Base-by-base conservation (phyloP, 1,140 invertebrate species). In the Leptopilina clavipes region DNA sequence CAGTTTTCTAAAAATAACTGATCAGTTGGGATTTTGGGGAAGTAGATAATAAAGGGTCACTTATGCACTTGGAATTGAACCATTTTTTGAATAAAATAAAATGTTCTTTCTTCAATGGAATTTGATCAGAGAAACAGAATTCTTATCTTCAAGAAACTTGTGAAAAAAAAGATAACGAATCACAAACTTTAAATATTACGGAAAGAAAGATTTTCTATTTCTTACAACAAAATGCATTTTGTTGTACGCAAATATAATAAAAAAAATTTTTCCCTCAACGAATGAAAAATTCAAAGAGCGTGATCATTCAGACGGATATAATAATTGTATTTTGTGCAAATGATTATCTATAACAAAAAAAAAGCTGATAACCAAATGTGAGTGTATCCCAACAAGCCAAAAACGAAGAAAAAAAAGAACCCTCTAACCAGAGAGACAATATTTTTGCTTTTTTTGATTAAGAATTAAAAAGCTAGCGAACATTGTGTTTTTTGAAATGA, bases 311-410 rank as follows among this genome's bases (percentile, higher is more conserved):
- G n/a, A n/a, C n/a, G 25, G 5, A 31, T 31, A 31, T 5, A 31
- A 31, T 31, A 2, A 65, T 3, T 1, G 56, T 25, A 65, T 59
- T 12, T 59, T 65, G 59, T 65, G 22, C 59, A 31, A 65, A 65
- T 3, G 22, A 14, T 31, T 65, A 22, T 25, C 25, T 31, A 31
- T 31, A 40, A 40, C 9, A 40, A 40, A 65, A 65, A 3, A 14
- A 7, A 65, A 65, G 22, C 59, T 31, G 6, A n/a, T 31, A 65
- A 65, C 25, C 12, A 65, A n/a, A 65, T 81, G 75, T 79, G 22
- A 75, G 75, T 78, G 44, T 74, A 71, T 22, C 56, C 80, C 75
- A 74, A 77, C 25, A 79, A 81, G 76, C 77, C 77, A 71, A 75
- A 73, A 17, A 52, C 1, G 5, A 31, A 31, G 1, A 48, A 48